These are phyloP conservation scores for Amiota communis DNA, from an alignment of 2,888 invertebrate genomes.

Conservation along the genomic window DNA sequence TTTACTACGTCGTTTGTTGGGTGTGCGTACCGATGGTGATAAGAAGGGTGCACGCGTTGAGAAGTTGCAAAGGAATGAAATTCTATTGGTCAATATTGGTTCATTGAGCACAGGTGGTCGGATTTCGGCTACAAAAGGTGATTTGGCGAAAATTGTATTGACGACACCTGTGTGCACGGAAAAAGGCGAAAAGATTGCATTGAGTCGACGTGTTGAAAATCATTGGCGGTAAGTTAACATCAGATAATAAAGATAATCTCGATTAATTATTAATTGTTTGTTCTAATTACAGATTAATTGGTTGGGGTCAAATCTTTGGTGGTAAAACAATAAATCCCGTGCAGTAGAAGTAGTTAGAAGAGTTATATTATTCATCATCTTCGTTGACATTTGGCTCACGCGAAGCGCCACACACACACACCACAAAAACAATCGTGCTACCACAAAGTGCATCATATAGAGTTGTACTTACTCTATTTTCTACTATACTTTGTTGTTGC, in stretches of 20 bases:
- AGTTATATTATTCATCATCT: background rate
- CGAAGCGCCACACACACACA: background rate
- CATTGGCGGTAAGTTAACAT: slow-evolving; percentile 90
- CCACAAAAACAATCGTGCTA: background rate
- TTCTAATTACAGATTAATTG: slow-evolving; percentile 86
- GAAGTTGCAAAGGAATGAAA: slow-evolving; percentile 91
- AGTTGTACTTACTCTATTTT: too few species aligned
- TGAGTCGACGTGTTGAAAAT: slow-evolving; percentile 98
- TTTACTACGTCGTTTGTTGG: slow-evolving; percentile 93
- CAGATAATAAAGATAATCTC: background rate
- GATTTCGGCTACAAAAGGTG: slow-evolving; percentile 94
- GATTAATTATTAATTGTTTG: slow-evolving; percentile 12
- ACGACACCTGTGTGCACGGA: slow-evolving; percentile 99
- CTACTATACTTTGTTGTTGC: background rate
- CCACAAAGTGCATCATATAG: background rate
- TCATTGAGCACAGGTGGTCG: slow-evolving; percentile 98
- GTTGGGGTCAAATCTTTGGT: slow-evolving; percentile 99
- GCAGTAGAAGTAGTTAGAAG: background rate
- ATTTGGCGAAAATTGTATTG: slow-evolving; percentile 96
- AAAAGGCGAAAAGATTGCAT: slow-evolving; percentile 98
- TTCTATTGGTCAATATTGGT: slow-evolving; percentile 97
- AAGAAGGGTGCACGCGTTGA: slow-evolving; percentile 99
- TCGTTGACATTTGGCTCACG: slow-evolving; percentile 5
- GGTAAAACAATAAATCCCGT: slow-evolving; percentile 94
- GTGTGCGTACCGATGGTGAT: slow-evolving; percentile 98